Percentiles rank a stretch among this genome's conserved stretches.
These are phyloP conservation scores for Naja naja DNA, from an alignment of 2,113 vertebrate species.

Conservation along the genomic window DNA sequence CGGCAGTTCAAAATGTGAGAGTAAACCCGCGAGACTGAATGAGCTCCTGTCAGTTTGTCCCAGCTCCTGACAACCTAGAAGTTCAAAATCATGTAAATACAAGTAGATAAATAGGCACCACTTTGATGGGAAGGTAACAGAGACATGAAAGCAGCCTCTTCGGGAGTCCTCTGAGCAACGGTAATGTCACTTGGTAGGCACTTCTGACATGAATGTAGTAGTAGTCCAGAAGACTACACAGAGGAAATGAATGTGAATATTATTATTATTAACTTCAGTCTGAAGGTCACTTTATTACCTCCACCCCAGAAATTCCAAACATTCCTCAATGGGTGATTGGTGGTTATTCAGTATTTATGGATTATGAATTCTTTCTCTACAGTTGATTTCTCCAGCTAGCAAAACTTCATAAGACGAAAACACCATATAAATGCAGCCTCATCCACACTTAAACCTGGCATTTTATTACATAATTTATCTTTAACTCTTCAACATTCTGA, in stretches of 20 bases:
- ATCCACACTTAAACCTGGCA: background rate
- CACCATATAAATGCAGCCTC: background rate
- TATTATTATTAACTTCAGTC: background rate
- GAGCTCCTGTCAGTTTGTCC: background rate
- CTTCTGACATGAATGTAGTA: background rate
- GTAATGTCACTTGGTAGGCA: background rate
- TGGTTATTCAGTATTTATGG: background rate
- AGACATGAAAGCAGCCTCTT: background rate
- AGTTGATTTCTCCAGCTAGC: background rate
- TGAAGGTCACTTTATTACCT: background rate
- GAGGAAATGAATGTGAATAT: background rate
- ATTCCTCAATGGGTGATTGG: background rate
- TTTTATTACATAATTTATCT: background rate
- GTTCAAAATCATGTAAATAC: background rate
- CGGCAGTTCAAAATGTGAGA: background rate
- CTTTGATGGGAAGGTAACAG: background rate
- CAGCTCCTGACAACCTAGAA: background rate
- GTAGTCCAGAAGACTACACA: background rate
- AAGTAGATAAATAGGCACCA: background rate
- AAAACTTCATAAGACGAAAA: background rate
- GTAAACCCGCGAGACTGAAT: background rate
- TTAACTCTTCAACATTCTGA: background rate
- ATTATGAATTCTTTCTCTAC: background rate
- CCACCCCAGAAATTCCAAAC: background rate
- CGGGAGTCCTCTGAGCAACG: rapidly evolving